Percentiles rank a stretch among this genome's conserved stretches.
These are phyloP conservation scores for Halcyon senegalensis DNA, from an alignment of 2,113 vertebrate species.

Conservation along the genomic window DNA sequence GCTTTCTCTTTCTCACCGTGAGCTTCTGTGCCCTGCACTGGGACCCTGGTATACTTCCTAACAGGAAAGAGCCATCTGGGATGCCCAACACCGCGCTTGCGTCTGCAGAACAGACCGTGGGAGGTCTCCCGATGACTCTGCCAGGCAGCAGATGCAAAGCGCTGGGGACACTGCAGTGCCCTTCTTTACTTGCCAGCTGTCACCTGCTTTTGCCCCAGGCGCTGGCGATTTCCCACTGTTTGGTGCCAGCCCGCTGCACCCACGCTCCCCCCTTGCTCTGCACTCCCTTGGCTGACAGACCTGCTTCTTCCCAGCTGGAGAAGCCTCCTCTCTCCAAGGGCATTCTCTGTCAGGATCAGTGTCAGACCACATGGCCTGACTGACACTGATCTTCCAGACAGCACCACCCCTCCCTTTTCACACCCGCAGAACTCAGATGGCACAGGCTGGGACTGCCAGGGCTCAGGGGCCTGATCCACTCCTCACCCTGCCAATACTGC, in stretches of 20 bases:
- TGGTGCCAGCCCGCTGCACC: constrained; percentile 1
- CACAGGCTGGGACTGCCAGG: neutral
- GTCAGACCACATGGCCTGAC: neutral
- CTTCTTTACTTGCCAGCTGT: constrained; percentile 14
- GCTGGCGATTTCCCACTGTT: neutral
- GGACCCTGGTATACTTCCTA: neutral
- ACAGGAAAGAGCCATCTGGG: neutral
- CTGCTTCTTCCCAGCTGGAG: accelerated
- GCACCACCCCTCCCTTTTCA: neutral
- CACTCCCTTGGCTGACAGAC: neutral
- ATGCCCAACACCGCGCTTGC: accelerated
- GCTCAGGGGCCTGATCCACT: neutral
- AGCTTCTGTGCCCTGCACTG: neutral
- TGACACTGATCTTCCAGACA: neutral
- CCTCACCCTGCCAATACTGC: neutral
- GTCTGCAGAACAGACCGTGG: neutral
- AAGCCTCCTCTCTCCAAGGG: neutral
- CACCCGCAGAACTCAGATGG: neutral
- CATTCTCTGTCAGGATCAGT: neutral
- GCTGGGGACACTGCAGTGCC: neutral
- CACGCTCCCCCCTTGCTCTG: accelerated
- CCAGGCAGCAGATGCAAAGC: constrained; percentile 33
- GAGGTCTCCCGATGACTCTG: constrained; percentile 7
- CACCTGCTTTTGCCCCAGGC: constrained; percentile 47
- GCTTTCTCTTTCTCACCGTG: neutral